These are phyloP conservation scores for Panthera tigris DNA, from an alignment of 2,113 vertebrate species.

Conservation along the genomic window DNA sequence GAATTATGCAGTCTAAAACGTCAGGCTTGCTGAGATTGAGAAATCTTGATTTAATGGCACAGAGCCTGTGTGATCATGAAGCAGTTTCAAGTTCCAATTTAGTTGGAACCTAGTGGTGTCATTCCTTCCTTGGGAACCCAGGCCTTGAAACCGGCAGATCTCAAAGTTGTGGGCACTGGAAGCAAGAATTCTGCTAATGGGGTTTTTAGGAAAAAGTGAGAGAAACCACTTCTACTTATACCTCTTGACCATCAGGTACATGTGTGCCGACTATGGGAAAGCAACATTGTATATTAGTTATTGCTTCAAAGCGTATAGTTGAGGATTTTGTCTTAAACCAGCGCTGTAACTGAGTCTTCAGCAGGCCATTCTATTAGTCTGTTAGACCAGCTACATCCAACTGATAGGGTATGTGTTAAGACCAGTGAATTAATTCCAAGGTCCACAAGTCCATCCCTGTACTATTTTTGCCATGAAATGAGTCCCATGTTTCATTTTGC, in stretches of 20 bases:
- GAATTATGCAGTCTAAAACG: neutral
- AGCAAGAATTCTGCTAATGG: neutral
- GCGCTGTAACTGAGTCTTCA: neutral
- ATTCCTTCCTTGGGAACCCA: slow-evolving; percentile 11
- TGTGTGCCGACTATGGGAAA: neutral
- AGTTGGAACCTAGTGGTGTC: neutral
- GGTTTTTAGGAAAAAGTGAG: neutral
- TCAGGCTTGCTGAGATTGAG: neutral
- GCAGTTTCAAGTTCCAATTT: neutral
- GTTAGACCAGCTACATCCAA: neutral
- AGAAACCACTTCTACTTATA: neutral
- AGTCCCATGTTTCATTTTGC: slow-evolving; percentile 26
- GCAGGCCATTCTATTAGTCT: neutral
- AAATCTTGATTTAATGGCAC: neutral
- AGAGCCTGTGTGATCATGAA: neutral
- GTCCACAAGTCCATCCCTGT: neutral
- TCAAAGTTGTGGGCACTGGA: neutral
- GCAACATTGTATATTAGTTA: neutral
- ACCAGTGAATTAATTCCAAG: neutral
- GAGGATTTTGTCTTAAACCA: slow-evolving; percentile 3
- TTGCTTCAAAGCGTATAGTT: slow-evolving; percentile 17
- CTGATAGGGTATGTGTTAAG: neutral
- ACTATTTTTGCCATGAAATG: neutral
- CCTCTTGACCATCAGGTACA: neutral
- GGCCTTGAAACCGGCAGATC: neutral